Evolutionary conservation across 1,140 invertebrate genomes (phyloP).

Genomic region (Ceratoteleas bidentatus): DNA sequence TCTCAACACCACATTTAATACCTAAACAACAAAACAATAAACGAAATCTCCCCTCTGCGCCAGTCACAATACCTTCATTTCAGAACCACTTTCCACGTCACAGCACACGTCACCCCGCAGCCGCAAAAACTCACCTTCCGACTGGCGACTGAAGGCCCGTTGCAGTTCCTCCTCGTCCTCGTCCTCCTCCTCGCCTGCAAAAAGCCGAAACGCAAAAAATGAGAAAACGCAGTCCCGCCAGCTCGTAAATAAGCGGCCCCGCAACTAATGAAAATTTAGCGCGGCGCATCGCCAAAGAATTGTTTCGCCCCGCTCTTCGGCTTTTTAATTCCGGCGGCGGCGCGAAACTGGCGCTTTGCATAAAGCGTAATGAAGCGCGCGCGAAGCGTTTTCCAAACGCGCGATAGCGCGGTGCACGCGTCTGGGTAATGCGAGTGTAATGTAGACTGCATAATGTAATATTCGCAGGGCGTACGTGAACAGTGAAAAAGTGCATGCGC

Average conservation of each 20-base stretch:
- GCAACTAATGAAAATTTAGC: conserved; percentile 19
- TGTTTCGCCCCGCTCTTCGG: conserved; percentile 16
- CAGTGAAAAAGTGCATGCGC: conserved; percentile 43
- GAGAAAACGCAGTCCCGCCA: background rate
- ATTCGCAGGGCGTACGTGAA: conserved; percentile 45
- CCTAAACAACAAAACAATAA: no score
- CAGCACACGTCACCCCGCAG: no score
- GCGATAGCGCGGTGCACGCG: conserved; percentile 62
- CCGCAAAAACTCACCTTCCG: conserved; percentile 64
- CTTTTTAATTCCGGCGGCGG: conserved; percentile 21
- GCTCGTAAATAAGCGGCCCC: conserved; percentile 1
- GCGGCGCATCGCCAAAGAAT: conserved; percentile 15
- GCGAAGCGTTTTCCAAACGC: conserved; percentile 59
- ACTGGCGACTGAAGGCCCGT: conserved; percentile 71
- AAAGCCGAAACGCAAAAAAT: conserved; percentile 9
- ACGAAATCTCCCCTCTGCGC: no score
- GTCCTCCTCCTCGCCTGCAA: conserved; percentile 69
- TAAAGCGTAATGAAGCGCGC: conserved; percentile 41
- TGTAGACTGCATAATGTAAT: conserved; percentile 66
- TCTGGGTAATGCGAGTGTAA: conserved; percentile 58
- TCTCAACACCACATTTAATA: no score
- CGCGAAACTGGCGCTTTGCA: conserved; percentile 30
- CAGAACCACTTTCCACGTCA: no score
- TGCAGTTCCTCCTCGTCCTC: conserved; percentile 76
- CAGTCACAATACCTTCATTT: no score